A percentile compares a stretch with the other conserved stretches of the same genome.
These are phyloP conservation scores for Vesta saturnalis DNA, from an alignment of 2,888 invertebrate genomes.

Conservation along the genomic window DNA sequence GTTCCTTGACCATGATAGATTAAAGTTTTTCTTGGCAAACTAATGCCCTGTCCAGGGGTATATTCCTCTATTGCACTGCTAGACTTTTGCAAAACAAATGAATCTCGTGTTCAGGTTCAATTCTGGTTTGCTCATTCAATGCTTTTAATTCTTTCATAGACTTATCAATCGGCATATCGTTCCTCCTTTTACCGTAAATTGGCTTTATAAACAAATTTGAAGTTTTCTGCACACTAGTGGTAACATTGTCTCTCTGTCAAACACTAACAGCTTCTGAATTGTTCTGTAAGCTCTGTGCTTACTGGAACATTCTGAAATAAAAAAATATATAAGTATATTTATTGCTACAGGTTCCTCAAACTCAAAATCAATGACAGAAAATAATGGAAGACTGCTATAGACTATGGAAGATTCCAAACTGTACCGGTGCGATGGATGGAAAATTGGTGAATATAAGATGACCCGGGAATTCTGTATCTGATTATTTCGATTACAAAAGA, in stretches of 20 bases:
- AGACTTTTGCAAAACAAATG: conserved; percentile 32
- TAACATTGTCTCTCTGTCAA: too few relatives aligned
- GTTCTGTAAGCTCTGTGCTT: neutral
- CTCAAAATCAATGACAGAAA: conserved; percentile 5
- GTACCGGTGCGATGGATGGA: conserved; percentile 4
- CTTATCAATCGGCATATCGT: neutral
- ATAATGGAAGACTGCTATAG: too few relatives aligned
- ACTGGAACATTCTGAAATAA: neutral
- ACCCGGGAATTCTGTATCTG: neutral
- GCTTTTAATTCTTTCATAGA: conserved; percentile 1
- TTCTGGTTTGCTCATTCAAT: conserved; percentile 3
- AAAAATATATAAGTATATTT: neutral
- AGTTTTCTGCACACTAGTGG: too few relatives aligned
- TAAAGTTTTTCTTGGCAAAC: conserved; percentile 36
- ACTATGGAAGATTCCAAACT: too few relatives aligned
- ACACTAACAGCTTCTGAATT: neutral
- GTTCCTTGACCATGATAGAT: conserved; percentile 12
- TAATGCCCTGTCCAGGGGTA: conserved; percentile 32
- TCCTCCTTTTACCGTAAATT: neutral
- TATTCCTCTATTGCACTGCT: conserved; percentile 32
- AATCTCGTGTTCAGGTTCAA: neutral
- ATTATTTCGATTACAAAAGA: conserved; percentile 5
- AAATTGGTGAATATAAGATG: conserved; percentile 9
- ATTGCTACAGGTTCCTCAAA: conserved; percentile 7
- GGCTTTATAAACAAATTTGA: too few relatives aligned